A percentile compares a stretch with the other conserved stretches of the same genome.
Evolutionary conservation across 2,888 invertebrate species (phyloP).

Genomic region (Cheilosia grossa): DNA sequence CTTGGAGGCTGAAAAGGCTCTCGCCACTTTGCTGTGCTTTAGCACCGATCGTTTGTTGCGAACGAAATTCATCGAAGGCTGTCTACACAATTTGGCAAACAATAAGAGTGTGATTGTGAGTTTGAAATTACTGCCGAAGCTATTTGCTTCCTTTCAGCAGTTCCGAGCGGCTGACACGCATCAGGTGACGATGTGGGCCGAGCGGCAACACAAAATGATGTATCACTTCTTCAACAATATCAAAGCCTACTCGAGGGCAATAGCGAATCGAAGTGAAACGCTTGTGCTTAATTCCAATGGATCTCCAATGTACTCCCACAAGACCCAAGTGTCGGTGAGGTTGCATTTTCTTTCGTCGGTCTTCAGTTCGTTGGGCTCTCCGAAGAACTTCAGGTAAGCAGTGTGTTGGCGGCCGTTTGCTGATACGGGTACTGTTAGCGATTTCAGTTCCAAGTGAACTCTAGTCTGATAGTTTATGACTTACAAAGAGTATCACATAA

Average conservation of each 20-base stretch:
- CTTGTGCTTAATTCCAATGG: slow-evolving; percentile 79
- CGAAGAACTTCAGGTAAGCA: slow-evolving; percentile 91
- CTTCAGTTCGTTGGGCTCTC: slow-evolving; percentile 95
- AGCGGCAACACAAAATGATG: slow-evolving; percentile 96
- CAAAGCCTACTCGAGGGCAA: slow-evolving; percentile 87
- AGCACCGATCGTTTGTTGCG: slow-evolving; percentile 94
- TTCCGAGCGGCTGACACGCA: slow-evolving; percentile 94
- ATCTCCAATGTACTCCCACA: slow-evolving; percentile 87
- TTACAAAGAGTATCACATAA: too few species aligned
- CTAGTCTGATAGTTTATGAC: not conserved
- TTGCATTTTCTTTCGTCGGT: slow-evolving; percentile 96
- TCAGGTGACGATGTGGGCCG: slow-evolving; percentile 95
- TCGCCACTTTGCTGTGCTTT: slow-evolving; percentile 94
- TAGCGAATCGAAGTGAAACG: slow-evolving; percentile 78
- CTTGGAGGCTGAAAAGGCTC: slow-evolving; percentile 95
- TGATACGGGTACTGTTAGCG: not conserved
- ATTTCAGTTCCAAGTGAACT: not conserved
- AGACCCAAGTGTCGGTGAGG: slow-evolving; percentile 95
- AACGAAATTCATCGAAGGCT: slow-evolving; percentile 97
- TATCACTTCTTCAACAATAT: slow-evolving; percentile 95
- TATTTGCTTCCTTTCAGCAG: slow-evolving; percentile 95
- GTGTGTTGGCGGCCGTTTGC: not conserved
- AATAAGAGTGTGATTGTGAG: slow-evolving; percentile 96
- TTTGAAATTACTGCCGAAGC: slow-evolving; percentile 92
- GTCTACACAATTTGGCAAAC: slow-evolving; percentile 93